These are phyloP conservation scores for Crotalus tigris DNA, from an alignment of 2,113 vertebrate genomes.

Conservation along the genomic window DNA sequence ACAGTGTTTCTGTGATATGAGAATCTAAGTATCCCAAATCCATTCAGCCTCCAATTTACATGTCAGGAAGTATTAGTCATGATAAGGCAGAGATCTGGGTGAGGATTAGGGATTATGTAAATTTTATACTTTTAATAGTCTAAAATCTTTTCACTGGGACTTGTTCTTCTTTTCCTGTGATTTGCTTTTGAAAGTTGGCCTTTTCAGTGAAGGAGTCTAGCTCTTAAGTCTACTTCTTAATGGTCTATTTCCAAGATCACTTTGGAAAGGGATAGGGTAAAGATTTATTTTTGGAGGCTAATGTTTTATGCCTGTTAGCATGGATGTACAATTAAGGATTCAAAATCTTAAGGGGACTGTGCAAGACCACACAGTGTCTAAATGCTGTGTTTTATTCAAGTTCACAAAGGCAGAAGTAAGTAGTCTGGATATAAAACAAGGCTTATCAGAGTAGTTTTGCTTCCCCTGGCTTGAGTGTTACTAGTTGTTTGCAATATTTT, in stretches of 20 bases:
- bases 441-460: not conserved
- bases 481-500: not conserved
- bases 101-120: not conserved
- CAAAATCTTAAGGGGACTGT: not conserved
- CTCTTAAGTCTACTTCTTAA: not conserved
- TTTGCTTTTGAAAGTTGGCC: not conserved
- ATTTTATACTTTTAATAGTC: not conserved
- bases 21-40: not conserved
- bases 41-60: not conserved
- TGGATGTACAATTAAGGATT: not conserved
- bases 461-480: not conserved
- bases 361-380: not conserved
- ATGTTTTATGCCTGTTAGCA: not conserved
- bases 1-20: not conserved
- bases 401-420: not conserved
- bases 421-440: not conserved
- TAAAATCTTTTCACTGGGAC: not conserved
- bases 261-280: not conserved
- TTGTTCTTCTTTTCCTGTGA: not conserved
- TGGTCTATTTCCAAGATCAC: not conserved
- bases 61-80: not conserved
- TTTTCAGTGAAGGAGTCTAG: not conserved
- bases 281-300: not conserved
- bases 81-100: not conserved
- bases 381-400: not conserved